phyloP scores from a whole-genome alignment of 1,140 invertebrate species.

The Ceratina australensis region DNA sequence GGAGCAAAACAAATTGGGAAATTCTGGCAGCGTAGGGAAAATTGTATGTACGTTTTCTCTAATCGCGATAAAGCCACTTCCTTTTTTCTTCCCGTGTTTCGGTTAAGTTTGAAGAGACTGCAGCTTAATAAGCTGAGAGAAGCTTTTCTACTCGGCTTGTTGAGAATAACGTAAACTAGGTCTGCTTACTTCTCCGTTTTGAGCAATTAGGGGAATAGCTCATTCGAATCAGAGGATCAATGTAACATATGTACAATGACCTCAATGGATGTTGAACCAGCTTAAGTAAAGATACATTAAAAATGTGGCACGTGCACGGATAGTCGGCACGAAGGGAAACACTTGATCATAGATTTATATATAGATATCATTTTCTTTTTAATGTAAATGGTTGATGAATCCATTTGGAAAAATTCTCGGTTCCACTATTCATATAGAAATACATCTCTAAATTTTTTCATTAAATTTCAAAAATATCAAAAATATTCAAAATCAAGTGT shows the following conservation, averaged over 20 bases:
- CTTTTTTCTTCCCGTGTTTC: background rate
- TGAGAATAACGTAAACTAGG: constrained; percentile 20
- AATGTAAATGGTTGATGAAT: too few species aligned
- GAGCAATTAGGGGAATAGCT: background rate
- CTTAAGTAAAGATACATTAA: too few species aligned
- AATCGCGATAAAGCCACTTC: background rate
- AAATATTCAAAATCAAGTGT: too few species aligned
- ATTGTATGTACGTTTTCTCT: background rate
- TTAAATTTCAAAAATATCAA: too few species aligned
- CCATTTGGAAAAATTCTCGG: too few species aligned
- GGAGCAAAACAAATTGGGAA: background rate
- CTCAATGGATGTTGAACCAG: too few species aligned
- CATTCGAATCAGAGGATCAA: background rate
- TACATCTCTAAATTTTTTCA: too few species aligned
- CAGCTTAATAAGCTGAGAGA: constrained; percentile 19
- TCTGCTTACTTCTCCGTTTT: constrained; percentile 4
- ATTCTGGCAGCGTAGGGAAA: background rate
- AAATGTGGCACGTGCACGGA: too few species aligned
- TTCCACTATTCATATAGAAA: too few species aligned
- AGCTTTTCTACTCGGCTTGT: constrained; percentile 5
- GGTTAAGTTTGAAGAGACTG: background rate
- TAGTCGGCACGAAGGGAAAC: too few species aligned
- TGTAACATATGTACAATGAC: background rate
- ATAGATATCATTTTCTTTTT: too few species aligned
- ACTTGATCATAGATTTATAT: too few species aligned